phyloP scores from a whole-genome alignment of 2,888 invertebrate genomes.

The Epicampocera succincta region DNA sequence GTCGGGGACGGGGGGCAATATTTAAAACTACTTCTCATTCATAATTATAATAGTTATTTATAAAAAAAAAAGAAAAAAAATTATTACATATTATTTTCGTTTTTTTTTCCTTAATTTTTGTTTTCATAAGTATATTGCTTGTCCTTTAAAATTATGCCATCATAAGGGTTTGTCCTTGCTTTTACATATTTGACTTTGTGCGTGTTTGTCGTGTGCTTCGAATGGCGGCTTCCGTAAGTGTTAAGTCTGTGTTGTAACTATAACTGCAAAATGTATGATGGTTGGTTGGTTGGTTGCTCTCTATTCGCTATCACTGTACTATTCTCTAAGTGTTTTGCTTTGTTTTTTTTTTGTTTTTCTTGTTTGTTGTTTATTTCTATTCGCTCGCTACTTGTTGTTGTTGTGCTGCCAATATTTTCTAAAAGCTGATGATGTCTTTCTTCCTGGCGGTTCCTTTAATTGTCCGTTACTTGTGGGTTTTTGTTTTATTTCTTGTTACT shows the following conservation, averaged over 20 bases:
- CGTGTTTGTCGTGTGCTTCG: conserved; percentile 36
- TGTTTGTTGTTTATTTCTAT: conserved; percentile 39
- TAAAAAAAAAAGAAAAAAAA: conserved; percentile 70
- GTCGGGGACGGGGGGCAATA: conserved; percentile 9
- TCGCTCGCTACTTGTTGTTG: conserved; percentile 50
- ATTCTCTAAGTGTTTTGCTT: conserved; percentile 58
- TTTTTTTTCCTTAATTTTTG: conserved; percentile 48
- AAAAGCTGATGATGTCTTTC: conserved; percentile 49
- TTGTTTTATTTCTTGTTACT: conserved; percentile 54
- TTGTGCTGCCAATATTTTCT: conserved; percentile 33
- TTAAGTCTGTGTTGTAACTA: conserved; percentile 18
- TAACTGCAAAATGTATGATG: conserved; percentile 45
- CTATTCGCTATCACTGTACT: conserved; percentile 65
- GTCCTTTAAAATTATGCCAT: conserved; percentile 73
- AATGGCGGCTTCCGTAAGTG: conserved; percentile 17
- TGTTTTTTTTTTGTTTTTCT: too few relatives aligned
- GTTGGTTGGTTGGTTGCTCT: conserved; percentile 36
- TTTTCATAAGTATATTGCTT: conserved; percentile 72
- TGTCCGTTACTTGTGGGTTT: too few relatives aligned
- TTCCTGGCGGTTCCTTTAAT: conserved; percentile 71
- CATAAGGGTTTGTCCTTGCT: conserved; percentile 76
- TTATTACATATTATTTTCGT: conserved; percentile 55
- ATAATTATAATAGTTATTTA: conserved; percentile 73
- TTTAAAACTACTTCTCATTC: conserved; percentile 68
- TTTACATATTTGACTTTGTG: conserved; percentile 12